Evolutionary conservation across 2,888 invertebrate species (phyloP).

Genomic region (Cataglyphis livida): DNA sequence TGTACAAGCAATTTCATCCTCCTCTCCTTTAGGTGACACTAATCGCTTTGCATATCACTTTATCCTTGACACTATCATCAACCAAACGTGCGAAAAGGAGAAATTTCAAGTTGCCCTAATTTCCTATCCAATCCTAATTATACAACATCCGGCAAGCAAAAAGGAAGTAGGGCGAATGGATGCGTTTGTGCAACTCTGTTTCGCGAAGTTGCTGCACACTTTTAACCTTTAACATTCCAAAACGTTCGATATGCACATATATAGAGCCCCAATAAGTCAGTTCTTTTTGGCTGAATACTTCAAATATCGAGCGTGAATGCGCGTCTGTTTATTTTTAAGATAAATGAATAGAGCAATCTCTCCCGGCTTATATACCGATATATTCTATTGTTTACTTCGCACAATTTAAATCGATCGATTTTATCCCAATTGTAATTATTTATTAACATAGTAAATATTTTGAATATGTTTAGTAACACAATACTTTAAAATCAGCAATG

Average conservation of each 20-base stretch:
- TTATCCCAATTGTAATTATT: not conserved
- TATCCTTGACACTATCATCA: constrained; percentile 59
- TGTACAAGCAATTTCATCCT: not conserved
- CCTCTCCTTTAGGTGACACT: constrained; percentile 24
- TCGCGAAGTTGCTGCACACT: constrained; percentile 35
- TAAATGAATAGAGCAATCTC: constrained; percentile 36
- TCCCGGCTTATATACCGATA: not conserved
- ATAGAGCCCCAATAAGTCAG: constrained; percentile 23
- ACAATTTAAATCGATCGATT: not conserved
- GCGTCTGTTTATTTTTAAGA: constrained; percentile 40
- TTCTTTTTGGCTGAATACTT: constrained; percentile 16
- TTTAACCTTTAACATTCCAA: constrained; percentile 50
- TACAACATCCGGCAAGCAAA: constrained; percentile 31
- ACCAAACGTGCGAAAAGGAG: not conserved
- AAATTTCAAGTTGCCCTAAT: constrained; percentile 31
- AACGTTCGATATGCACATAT: constrained; percentile 39
- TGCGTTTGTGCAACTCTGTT: constrained; percentile 29
- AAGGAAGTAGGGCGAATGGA: constrained; percentile 35
- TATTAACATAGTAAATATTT: not conserved
- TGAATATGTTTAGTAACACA: not conserved
- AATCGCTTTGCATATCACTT: constrained; percentile 63
- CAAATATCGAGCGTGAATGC: constrained; percentile 14
- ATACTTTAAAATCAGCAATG: not conserved
- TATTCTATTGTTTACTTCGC: not conserved
- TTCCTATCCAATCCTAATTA: constrained; percentile 49